Evolutionary conservation across 2,113 vertebrate genomes (phyloP).

Genomic region (Gymnogyps californianus): DNA sequence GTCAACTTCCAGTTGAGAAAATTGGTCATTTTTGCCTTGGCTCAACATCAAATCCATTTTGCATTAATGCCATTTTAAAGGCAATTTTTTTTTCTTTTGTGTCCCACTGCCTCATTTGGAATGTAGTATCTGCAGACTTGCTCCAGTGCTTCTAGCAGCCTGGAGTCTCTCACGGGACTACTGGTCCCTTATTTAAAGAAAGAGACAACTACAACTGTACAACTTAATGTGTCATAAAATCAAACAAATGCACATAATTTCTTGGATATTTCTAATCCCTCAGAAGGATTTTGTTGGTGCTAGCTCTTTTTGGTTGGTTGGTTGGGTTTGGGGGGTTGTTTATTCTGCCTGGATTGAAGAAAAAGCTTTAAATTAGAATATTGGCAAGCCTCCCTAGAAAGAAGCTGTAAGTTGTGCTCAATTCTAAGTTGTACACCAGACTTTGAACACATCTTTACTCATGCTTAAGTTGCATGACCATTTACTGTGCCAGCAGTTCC

Average conservation of each 20-base stretch:
- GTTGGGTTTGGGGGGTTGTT: fast-evolving
- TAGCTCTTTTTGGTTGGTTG: neutral
- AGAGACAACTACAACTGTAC: neutral
- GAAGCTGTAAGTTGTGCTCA: neutral
- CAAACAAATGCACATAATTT: neutral
- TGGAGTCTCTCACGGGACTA: fast-evolving
- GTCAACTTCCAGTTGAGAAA: neutral
- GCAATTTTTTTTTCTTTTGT: neutral
- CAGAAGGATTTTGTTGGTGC: neutral
- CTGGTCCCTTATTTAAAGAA: neutral
- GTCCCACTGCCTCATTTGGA: neutral
- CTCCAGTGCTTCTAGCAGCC: neutral
- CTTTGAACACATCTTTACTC: neutral
- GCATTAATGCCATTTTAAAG: neutral
- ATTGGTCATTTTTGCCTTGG: neutral
- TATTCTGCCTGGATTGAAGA: neutral
- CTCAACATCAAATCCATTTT: neutral
- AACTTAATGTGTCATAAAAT: neutral
- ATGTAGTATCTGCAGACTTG: neutral
- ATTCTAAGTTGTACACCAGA: neutral
- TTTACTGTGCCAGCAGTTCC: neutral
- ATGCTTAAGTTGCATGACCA: neutral
- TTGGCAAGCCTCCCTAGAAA: neutral
- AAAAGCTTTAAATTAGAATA: neutral
- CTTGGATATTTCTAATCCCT: neutral